Evolutionary conservation across 2,113 vertebrate genomes (phyloP), one percentile per base, ranked within the genome.

Genomic region (Rhinoderma darwinii): DNA sequence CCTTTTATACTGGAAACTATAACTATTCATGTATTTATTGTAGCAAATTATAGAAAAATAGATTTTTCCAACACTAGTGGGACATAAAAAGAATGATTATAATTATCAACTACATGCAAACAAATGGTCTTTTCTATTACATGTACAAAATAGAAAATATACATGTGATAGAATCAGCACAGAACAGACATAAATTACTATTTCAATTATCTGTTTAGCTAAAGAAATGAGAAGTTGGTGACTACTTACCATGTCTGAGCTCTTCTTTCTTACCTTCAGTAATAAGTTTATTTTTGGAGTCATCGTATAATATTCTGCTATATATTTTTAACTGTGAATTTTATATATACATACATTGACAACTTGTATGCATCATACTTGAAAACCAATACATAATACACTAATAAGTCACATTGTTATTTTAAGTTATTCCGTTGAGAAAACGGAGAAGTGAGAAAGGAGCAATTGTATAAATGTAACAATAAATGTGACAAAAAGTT

Each of bases 351-450:
- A 18, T 30, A 59, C 15, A 32, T 5, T 47, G n/a, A 27, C 14
- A 17, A 25, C 32, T 27, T 39, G 30, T 18, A 32, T 18, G 25
- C 39, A 86, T 80, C 32, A 22, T 56, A 56, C 17, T 22, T 59
- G 66, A 81, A 35, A 82, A 79, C 63, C n/a, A 74, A 86, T 72
- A 78, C 35, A 44, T 72, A 72, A 39, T 86, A 17, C 59, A 54
- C 44, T 70, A 6, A 17, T 27, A 56, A 32, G 18, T 41, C 14
- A 56, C 39, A 59, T 77, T 61, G 70, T 84, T 6, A 27, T 70
- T 4, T 17, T 18, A 27, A 80, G 39, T 39, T 35, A 35, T 22
- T 61, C 39, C 5, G 50, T 43, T 81, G n/a, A 20, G 43, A n/a
- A 59, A 59, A 68, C n/a, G 59, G 78, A 74, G 41, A 81, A 44